Percentiles rank a stretch among this genome's conserved stretches.
These are phyloP conservation scores for Arrhamphus sclerolepis DNA, from an alignment of 2,797 vertebrate species.

Conservation along the genomic window DNA sequence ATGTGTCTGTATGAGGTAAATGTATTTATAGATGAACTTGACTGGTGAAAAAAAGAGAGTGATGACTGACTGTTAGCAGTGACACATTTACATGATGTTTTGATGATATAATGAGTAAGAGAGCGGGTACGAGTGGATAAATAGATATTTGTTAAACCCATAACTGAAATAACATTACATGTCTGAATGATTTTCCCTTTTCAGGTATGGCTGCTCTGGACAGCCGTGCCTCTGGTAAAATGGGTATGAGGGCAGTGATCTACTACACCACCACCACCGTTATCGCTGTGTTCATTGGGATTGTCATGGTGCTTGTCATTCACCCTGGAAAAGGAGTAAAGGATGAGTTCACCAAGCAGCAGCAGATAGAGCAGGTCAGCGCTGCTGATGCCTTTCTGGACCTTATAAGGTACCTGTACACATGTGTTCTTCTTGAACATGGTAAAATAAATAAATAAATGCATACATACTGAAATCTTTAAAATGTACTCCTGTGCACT, in stretches of 20 bases:
- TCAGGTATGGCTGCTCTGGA: slow-evolving; percentile 95
- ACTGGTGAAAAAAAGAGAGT: too few species aligned
- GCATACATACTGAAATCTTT: too few species aligned
- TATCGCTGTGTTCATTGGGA: slow-evolving; percentile 95
- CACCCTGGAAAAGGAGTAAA: slow-evolving; percentile 94
- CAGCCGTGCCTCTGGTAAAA: slow-evolving; percentile 94
- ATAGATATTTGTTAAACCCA: background rate
- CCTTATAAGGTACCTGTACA: slow-evolving; percentile 88
- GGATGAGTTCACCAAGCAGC: slow-evolving; percentile 89
- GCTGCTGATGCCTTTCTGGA: slow-evolving; percentile 96
- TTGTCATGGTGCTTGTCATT: slow-evolving; percentile 95
- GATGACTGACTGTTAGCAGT: too few species aligned
- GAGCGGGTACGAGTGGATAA: background rate
- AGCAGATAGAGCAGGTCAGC: slow-evolving; percentile 89
- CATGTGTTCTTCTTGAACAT: slow-evolving; percentile 2
- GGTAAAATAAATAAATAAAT: slow-evolving; percentile 3
- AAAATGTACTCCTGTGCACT: background rate
- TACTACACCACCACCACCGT: slow-evolving; percentile 97
- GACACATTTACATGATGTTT: too few species aligned
- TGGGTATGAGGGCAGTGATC: slow-evolving; percentile 93
- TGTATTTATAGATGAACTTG: too few species aligned
- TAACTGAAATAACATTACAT: background rate
- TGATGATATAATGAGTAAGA: background rate
- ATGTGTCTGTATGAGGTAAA: too few species aligned
- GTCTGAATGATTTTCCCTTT: slow-evolving; percentile 5